These are phyloP conservation scores for Gymnodraco acuticeps DNA, from an alignment of 2,797 vertebrate genomes.

Conservation along the genomic window DNA sequence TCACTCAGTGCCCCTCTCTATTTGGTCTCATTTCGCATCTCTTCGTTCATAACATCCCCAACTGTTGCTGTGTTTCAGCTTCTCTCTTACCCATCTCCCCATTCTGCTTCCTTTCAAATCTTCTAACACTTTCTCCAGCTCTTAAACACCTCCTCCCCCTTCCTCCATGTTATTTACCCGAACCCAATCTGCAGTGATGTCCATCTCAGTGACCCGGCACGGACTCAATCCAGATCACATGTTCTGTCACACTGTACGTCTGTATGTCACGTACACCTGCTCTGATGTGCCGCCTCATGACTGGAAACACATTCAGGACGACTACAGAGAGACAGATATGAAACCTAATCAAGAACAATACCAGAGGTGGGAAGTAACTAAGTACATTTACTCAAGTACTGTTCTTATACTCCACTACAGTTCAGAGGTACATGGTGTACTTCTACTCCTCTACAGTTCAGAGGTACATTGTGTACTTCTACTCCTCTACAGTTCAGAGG, in stretches of 20 bases:
- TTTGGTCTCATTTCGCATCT: neutral
- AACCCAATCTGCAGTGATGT: neutral
- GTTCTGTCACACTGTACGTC: neutral
- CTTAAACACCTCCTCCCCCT: neutral
- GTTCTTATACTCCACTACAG: no score
- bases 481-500: no score
- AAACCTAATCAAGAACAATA: no score
- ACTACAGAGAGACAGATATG: neutral
- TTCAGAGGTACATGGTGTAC: no score
- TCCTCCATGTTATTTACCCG: neutral
- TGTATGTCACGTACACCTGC: neutral
- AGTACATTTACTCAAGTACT: no score
- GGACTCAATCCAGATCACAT: neutral
- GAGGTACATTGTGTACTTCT: no score
- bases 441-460: no score
- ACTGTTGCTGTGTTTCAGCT: neutral
- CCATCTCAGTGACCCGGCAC: conserved; percentile 5
- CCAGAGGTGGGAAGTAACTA: no score
- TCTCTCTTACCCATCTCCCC: neutral
- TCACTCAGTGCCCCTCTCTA: neutral
- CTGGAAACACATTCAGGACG: neutral
- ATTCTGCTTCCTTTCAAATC: neutral
- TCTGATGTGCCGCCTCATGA: neutral
- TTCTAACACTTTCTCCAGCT: neutral
- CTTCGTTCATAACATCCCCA: neutral